Evolutionary conservation across 2,888 invertebrate genomes (phyloP), one percentile per base, ranked within the genome.

Genomic region (Eilema caniola): DNA sequence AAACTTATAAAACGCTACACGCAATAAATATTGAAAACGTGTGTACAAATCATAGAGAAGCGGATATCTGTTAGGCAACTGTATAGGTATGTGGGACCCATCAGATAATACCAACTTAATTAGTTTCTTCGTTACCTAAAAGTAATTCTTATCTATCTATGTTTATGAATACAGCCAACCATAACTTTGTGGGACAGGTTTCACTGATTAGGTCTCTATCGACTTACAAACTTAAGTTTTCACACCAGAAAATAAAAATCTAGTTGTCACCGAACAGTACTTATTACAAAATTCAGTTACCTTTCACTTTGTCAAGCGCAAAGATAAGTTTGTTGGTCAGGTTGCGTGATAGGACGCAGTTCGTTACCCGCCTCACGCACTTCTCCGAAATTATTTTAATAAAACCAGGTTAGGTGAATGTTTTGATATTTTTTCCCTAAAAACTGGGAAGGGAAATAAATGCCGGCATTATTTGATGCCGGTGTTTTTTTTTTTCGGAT

Each of bases 331-430:
- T 85, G 88, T 85, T 74, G 77, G 78, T 81, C 67, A 78, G 77
- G 77, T 92, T 80, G 95, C 95, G 94, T 95, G 95, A 85, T 81
- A 81, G 78, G 71, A 77, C 82, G 92, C 89, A 90, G 90, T 95
- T 90, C 78, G 83, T 83, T 87, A 89, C 89, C 86, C 89, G 87
- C 79, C 90, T 89, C 95, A 95, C 95, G 95, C 95, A 95, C 93
- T 90, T 82, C 83, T 89, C 89, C 89, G 86, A 94, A 94, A 95
- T 94, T 91, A 94, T 94, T 94, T 93, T 94, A 93, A 93, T 94
- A 93, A 84, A 93, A 92, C 90, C 91, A 92, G 93, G 90, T 90
- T 91, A 92, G 89, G 89, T 90, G 87, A 88, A 88, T 91, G 90
- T 90, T 93, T 92, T 90, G 91, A 91, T 89, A 86, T 88, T 80